Conservation (phyloP, 2,113 vertebrate species). For the Tautogolabrus adspersus region DNA sequence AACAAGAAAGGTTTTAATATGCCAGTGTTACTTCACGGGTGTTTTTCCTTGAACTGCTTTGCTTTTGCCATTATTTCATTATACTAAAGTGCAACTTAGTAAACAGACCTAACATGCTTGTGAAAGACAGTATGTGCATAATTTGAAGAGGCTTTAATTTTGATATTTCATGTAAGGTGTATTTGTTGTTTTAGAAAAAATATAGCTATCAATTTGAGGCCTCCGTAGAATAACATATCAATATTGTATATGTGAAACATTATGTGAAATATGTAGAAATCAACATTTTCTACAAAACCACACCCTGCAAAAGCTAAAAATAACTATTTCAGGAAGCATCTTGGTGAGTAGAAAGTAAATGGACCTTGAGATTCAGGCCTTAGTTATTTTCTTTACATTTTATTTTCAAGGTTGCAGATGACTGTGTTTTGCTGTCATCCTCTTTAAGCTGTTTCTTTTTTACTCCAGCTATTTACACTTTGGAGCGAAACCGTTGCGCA, state of each 20-base stretch:
- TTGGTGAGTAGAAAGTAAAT: neutral
- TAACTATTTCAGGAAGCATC: constrained; percentile 4
- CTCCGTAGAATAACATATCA: no score
- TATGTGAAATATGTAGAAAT: no score
- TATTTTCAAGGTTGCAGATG: constrained; percentile 12
- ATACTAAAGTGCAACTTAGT: neutral
- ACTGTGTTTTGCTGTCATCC: neutral
- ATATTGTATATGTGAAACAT: no score
- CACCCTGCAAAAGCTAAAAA: neutral
- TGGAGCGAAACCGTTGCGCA: neutral
- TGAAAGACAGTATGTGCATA: neutral
- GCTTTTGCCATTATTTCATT: neutral
- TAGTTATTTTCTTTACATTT: neutral
- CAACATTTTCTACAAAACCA: no score
- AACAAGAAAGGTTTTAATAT: neutral
- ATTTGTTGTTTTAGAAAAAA: neutral
- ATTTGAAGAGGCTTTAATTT: neutral
- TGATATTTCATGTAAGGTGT: neutral
- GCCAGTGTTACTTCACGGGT: neutral
- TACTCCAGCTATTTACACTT: constrained; percentile 15
- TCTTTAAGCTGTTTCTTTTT: constrained; percentile 23
- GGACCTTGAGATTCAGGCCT: neutral
- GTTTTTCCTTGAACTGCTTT: neutral
- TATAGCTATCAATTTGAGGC: no score
- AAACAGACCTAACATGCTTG: no score